Percentiles rank a stretch among this genome's conserved stretches.
These are phyloP conservation scores for Galerucella pusilla DNA, from an alignment of 2,888 invertebrate genomes.

Conservation along the genomic window DNA sequence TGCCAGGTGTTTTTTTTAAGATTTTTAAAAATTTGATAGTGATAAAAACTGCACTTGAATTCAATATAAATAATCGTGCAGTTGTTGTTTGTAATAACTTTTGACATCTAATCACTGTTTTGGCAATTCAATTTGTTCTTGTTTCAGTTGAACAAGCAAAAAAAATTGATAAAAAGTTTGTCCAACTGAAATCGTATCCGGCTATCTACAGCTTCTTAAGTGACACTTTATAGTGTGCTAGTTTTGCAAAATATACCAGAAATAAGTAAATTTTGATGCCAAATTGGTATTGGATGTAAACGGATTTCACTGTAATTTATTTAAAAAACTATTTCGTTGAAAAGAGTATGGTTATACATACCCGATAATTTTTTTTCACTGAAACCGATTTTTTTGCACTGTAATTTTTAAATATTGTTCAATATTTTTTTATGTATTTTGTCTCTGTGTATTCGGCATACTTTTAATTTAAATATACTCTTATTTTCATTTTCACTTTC, in stretches of 20 bases:
- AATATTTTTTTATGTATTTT: slow-evolving; percentile 56
- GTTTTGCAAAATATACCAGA: no score
- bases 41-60: neutral
- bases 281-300: slow-evolving; percentile 34
- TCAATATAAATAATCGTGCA: slow-evolving; percentile 6
- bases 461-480: slow-evolving; percentile 64
- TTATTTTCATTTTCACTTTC: slow-evolving; percentile 58
- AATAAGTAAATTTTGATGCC: neutral
- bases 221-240: no score
- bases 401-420: slow-evolving; percentile 56
- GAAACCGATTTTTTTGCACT: slow-evolving; percentile 55
- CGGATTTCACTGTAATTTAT: neutral
- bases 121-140: neutral
- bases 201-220: no score
- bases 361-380: slow-evolving; percentile 55
- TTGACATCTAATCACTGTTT: neutral
- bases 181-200: no score
- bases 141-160: no score
- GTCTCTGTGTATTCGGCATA: slow-evolving; percentile 62
- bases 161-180: no score
- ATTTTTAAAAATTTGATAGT: neutral
- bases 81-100: neutral
- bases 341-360: slow-evolving; percentile 63
- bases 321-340: slow-evolving; percentile 36
- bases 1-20: neutral